Base-by-base conservation (phyloP, 2,113 vertebrate genomes). In the Atractosteus spatula region DNA sequence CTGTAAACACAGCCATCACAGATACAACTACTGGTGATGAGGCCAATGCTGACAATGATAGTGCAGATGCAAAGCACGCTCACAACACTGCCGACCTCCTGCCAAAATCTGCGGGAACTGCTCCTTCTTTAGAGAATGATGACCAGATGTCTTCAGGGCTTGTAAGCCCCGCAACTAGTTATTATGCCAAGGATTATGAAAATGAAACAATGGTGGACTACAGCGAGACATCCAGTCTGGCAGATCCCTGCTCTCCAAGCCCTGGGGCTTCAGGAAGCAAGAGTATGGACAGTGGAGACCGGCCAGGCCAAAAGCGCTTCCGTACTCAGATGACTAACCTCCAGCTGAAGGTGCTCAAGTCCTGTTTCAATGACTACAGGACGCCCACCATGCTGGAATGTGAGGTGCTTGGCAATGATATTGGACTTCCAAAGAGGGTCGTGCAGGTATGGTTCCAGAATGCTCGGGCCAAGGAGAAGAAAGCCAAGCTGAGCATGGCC, bases 371-470 rank as follows among this genome's bases (percentile, higher is more conserved):
- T 78, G 97, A 99, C 92, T 99, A 99, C 80, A 93, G 97, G 91
- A 99, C 97, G 5, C 97, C 97, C 12, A 99, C 97, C 64, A 99
- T 99, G 97, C 89, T 99, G 83, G 97, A 99, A 91, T 99, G 97
- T 85, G 97, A 99, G 88, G 96, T 99, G 81, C 93, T 99, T 81
- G 97, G 97, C 85, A 99, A 98, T 90, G 97, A 99, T 17, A 98
- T 99, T 88, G 97, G 97, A 93, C 95, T 99, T 92, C 97, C 97
- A 94, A 99, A 99, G 92, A 94, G 97, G 92, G 97, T 99, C 72
- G 97, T 99, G 86, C 97, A 99, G 90, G 97, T 99, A 86, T 99
- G 97, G 97, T 99, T 99, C 92, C 97, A 99, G 91, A 99, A 99
- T 86, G 97, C 97, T 71, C 92, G 97, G 81, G 97, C 97, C 14